phyloP scores from a whole-genome alignment of 2,113 vertebrate species.

The Dromiciops gliroides region DNA sequence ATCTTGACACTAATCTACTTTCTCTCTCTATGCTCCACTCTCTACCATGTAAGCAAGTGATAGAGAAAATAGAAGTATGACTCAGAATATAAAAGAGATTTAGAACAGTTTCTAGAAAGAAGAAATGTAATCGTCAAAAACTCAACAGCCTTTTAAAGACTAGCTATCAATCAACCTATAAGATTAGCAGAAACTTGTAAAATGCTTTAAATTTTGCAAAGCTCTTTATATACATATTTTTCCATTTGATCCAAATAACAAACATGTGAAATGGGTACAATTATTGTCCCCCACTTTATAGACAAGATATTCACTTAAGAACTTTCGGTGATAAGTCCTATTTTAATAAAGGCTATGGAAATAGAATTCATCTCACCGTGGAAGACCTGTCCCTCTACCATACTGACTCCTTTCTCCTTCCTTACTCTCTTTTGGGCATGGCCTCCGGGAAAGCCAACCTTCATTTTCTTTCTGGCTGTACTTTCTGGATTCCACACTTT shows the following conservation, averaged over 20 bases:
- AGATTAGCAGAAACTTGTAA: background rate
- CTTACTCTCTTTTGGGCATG: background rate
- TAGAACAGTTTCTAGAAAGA: background rate
- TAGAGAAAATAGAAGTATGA: conserved; percentile 16
- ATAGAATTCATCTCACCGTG: background rate
- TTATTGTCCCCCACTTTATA: background rate
- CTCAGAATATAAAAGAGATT: conserved; percentile 26
- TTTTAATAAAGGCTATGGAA: background rate
- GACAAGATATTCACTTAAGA: background rate
- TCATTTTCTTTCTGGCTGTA: background rate
- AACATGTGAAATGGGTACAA: background rate
- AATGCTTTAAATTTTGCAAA: background rate
- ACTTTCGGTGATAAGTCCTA: background rate
- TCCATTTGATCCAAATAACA: background rate
- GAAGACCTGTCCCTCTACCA: background rate
- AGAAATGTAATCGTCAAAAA: background rate
- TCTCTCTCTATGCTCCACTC: background rate
- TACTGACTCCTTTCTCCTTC: background rate
- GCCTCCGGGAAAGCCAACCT: background rate
- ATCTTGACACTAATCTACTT: conserved; percentile 22
- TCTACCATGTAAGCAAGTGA: background rate
- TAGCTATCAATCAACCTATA: background rate
- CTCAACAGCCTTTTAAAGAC: background rate
- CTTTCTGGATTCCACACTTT: background rate
- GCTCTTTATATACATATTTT: background rate